Evolutionary conservation across 1,140 invertebrate species (phyloP).

Genomic region (Eurosta solidaginis): DNA sequence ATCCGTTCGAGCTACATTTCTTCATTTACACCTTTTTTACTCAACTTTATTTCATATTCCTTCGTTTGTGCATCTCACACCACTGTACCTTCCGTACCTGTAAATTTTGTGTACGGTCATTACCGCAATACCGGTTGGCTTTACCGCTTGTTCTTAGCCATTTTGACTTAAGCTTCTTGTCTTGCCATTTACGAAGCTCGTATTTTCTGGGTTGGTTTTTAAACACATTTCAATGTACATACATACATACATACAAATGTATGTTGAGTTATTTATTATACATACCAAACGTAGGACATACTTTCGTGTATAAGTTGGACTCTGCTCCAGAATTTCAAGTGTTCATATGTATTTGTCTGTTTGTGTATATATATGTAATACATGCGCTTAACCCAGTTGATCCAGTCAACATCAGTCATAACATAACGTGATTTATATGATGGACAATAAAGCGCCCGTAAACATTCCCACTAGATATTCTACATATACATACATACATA

Average conservation of each 20-base stretch:
- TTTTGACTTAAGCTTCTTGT: background rate
- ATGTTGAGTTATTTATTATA: background rate
- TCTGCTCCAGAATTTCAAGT: background rate
- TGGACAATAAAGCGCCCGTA: conserved; percentile 50
- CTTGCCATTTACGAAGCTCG: background rate
- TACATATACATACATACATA: background rate
- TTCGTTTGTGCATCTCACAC: background rate
- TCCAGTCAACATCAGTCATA: conserved; percentile 35
- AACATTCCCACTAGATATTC: background rate
- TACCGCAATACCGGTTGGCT: background rate
- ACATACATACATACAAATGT: background rate
- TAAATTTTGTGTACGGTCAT: background rate
- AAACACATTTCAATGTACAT: background rate
- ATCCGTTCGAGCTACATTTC: no score
- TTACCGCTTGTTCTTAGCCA: background rate
- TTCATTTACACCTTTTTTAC: no score
- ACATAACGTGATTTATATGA: conserved; percentile 39
- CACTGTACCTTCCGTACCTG: background rate
- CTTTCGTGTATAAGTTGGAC: background rate
- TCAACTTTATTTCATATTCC: no score
- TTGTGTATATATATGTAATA: background rate
- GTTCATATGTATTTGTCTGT: background rate
- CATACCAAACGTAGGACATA: background rate
- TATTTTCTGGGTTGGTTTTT: background rate
- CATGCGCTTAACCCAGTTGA: conserved; percentile 52